Evolutionary conservation across 64 coral and sea anemone species (phyloP).

Genomic region (Catalaphyllia jardinei): DNA sequence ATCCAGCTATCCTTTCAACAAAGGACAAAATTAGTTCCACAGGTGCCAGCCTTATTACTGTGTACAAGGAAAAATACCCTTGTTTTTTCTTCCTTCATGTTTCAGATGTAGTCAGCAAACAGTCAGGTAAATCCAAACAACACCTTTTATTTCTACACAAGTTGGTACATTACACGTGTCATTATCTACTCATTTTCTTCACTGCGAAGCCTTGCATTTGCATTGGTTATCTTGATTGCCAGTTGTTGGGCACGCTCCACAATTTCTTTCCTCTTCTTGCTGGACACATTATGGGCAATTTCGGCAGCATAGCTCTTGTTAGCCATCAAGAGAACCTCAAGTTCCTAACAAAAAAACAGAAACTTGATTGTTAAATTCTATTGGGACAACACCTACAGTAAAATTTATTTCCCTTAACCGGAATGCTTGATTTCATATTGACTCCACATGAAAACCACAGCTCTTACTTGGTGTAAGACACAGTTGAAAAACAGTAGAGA

Average conservation of each 20-base stretch:
- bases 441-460: too few relatives aligned
- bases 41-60: too few relatives aligned
- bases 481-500: too few relatives aligned
- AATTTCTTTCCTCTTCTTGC: constrained; percentile 93
- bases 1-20: too few relatives aligned
- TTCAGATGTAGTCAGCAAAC: background rate
- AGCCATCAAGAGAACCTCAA: constrained; percentile 96
- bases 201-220: constrained; percentile 90
- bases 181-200: constrained; percentile 97
- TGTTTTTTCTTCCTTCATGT: too few relatives aligned
- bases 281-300: constrained; percentile 96
- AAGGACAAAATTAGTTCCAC: too few relatives aligned
- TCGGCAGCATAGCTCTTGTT: constrained; percentile 95
- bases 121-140: constrained; percentile 6
- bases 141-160: constrained; percentile 29
- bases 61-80: too few relatives aligned
- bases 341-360: constrained; percentile 66
- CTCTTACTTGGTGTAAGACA: too few relatives aligned
- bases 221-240: constrained; percentile 92
- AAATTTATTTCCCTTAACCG: too few relatives aligned
- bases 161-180: background rate
- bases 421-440: too few relatives aligned
- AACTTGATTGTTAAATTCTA: background rate
- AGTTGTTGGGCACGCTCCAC: constrained; percentile 96
- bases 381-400: background rate